Evolutionary conservation across 2,888 invertebrate genomes (phyloP), one percentile per base, ranked within the genome.

Genomic region (Volucella bombylans): DNA sequence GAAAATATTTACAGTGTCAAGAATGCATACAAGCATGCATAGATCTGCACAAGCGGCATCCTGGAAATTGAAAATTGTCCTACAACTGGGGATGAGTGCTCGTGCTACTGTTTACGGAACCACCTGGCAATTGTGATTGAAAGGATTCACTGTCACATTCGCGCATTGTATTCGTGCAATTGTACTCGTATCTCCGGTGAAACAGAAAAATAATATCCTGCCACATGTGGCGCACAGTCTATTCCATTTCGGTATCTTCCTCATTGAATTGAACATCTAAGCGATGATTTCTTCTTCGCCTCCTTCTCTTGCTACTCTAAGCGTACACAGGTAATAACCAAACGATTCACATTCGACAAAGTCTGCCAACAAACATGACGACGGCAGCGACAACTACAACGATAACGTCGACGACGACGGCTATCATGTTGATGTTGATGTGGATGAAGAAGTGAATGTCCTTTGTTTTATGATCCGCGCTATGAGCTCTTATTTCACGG

Each of bases 171-270:
- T 31, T 6, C 31, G 6, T 31, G 31, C 6, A 31, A 31, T 31
- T 31, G 31, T 31, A 31, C 31, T 31, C 31, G 55, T 57, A 39
- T 55, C 50, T 74, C 65, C 38, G 49, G 18, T 74, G 74, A 50
- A 59, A 65, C 57, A 74, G 74, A 74, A 74, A 74, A 74, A 65
- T 74, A 74, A 74, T 67, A 67, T 74, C 65, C 74, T 65, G 74
- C 65, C 74, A 65, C 74, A 74, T 74, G 41, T 73, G 74, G 59
- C n/a, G 41, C 8, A 45, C 31, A 31, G 31, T 31, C 4, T 31
- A 31, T 18, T 18, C 54, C 45, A 10, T 38, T 14, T 12, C 45
- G 31, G 39, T 23, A 11, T 43, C 18, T 10, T 11, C n/a, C 68
- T 43, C 12, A 3, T 39, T 23, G 54, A 39, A 55, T 39, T 64